Base-by-base conservation (phyloP, 2,797 vertebrate genomes). In the Cryptoprocta ferox region DNA sequence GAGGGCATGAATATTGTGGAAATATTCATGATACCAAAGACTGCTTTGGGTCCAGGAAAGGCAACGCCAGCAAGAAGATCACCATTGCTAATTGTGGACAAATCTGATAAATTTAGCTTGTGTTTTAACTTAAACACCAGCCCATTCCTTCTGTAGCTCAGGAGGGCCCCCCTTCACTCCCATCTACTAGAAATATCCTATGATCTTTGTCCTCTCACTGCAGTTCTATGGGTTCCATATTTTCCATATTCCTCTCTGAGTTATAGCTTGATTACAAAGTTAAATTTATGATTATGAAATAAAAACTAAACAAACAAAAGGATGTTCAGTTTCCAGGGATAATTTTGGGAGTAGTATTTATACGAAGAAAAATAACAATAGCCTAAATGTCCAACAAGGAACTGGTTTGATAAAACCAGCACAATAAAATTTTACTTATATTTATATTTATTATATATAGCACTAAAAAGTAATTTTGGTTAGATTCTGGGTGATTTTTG, bases 301-400 rank as follows among this genome's bases (percentile, higher is more conserved):
- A 48, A 75, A 48, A 75, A 18, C 73, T 75, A 75, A 75, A 75
- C 73, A 75, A 73, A 75, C 73, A 48, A 75, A n/a, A 68, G 24
- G 28, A 81, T 56, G 11, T 35, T 87, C 35, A 42, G 63, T n/a
- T 66, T 83, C 76, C 59, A 96, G 79, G 37, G 35, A 76, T 94
- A 95, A 89, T 73, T 73, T 50, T 30, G 53, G 48, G 26, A 73
- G 24, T 86, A 70, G 75, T 95, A 4, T 87, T 90, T 92, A 79
- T 48, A 76, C 5, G 28, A 76, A 83, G 63, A 92, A 94, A 96
- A 89, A 73, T 48, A 39, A 63, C 48, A 95, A 70, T 32, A 66
- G 2, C 26, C 48, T 83, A 63, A 93, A 78, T 68, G 15, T 88
- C 50, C 65, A 87, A 21, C 3, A 79, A 96, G 39, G 9, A 87